Evolutionary conservation across 1,140 invertebrate genomes (phyloP).

Genomic region (Zaprionus nigranus): DNA sequence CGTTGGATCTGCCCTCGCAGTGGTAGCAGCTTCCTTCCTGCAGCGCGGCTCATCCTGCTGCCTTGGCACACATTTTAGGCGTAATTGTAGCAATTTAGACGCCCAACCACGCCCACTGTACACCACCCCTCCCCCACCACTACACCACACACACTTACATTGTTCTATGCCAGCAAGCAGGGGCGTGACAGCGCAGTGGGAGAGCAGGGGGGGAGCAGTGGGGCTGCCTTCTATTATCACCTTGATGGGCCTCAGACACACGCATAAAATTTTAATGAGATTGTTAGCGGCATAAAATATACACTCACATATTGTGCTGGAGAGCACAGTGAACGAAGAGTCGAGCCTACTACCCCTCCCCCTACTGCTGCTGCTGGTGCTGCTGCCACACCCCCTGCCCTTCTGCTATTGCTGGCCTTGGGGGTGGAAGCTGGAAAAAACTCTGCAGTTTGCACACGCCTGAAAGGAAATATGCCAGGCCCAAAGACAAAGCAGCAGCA

Average conservation of each 20-base stretch:
- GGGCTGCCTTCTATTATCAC: constrained; percentile 51
- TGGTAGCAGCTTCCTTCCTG: constrained; percentile 8
- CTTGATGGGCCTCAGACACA: constrained; percentile 61
- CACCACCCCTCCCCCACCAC: background rate
- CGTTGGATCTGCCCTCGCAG: constrained; percentile 9
- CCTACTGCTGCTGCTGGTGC: background rate
- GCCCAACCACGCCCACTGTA: constrained; percentile 22
- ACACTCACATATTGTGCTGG: constrained; percentile 38
- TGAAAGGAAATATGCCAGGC: constrained; percentile 44
- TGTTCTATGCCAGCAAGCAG: constrained; percentile 19
- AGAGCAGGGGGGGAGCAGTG: constrained; percentile 1
- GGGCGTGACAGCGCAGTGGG: background rate
- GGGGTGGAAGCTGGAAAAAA: constrained; percentile 19
- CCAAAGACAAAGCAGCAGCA: constrained; percentile 63
- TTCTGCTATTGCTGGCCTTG: background rate
- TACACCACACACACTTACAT: background rate
- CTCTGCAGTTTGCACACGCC: constrained; percentile 48
- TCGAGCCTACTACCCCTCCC: background rate
- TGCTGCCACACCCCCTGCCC: background rate
- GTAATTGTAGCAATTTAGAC: constrained; percentile 81
- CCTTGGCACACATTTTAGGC: constrained; percentile 77
- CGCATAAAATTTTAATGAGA: constrained; percentile 83
- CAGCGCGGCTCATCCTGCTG: constrained; percentile 7
- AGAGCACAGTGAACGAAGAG: constrained; percentile 8
- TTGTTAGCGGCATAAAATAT: constrained; percentile 81